A percentile compares a stretch with the other conserved stretches of the same genome.
Conservation (phyloP, 2,797 vertebrate species). For the Arnoldichthys spilopterus region DNA sequence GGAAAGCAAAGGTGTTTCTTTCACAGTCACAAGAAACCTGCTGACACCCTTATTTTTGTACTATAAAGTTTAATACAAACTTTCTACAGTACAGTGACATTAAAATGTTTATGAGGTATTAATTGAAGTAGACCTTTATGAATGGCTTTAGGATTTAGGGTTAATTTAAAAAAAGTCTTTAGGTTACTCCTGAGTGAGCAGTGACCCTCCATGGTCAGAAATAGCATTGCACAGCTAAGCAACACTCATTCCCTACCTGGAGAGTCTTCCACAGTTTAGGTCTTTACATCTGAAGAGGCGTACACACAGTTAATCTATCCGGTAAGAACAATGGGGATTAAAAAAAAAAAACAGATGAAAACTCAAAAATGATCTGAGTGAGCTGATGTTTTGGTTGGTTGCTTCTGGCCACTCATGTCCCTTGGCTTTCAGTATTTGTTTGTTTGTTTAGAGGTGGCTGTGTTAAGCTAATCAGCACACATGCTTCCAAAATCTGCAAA, state of each 20-base stretch:
- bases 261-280: not conserved
- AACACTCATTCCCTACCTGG: not conserved
- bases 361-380: not conserved
- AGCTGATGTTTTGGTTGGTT: not conserved
- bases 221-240: not conserved
- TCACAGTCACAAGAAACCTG: no score
- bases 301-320: not conserved
- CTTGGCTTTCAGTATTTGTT: not conserved
- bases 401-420: not conserved
- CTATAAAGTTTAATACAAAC: no score
- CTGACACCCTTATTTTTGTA: no score
- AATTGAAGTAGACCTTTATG: no score
- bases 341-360: not conserved
- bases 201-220: not conserved
- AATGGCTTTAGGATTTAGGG: not conserved
- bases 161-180: not conserved
- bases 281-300: not conserved
- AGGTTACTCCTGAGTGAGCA: constrained; percentile 3
- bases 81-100: no score
- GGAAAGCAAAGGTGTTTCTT: no score
- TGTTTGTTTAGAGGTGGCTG: constrained; percentile 10
- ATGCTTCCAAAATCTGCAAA: not conserved
- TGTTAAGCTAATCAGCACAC: not conserved
- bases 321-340: not conserved
- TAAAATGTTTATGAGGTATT: no score